Percentiles rank a stretch among this genome's conserved stretches.
Conservation (phyloP, 2,888 invertebrate species). For the Hipparchia semele region DNA sequence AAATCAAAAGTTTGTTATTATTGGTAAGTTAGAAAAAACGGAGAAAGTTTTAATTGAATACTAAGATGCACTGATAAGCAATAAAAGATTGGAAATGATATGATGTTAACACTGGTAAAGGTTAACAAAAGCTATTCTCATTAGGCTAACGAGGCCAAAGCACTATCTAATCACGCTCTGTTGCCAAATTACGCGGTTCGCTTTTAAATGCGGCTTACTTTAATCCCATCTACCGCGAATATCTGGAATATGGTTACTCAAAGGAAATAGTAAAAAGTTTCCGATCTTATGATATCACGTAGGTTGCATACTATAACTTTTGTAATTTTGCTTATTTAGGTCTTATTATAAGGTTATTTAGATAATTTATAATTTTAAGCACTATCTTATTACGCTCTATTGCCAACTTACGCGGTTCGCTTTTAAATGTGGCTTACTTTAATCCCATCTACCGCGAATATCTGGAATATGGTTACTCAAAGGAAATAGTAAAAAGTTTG, state of each 20-base stretch:
- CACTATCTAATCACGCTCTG: constrained; percentile 80
- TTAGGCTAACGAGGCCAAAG: constrained; percentile 76
- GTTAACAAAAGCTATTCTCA: constrained; percentile 73
- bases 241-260: constrained; percentile 47
- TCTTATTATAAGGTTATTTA: background rate
- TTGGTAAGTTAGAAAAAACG: background rate
- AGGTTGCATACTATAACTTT: background rate
- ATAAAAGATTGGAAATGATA: constrained; percentile 41
- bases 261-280: constrained; percentile 23
- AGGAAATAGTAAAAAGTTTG: constrained; percentile 10
- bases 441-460: constrained; percentile 61
- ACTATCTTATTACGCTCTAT: constrained; percentile 80
- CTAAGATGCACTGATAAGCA: constrained; percentile 12
- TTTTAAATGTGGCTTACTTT: constrained; percentile 77
- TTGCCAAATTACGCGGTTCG: constrained; percentile 79
- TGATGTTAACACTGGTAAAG: constrained; percentile 62
- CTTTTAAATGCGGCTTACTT: constrained; percentile 77
- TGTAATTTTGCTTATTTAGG: constrained; percentile 5
- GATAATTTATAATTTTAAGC: constrained; percentile 47
- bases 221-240: constrained; percentile 62
- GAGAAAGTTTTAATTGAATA: background rate
- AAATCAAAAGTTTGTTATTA: too few species aligned
- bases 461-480: constrained; percentile 46
- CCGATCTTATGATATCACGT: background rate
- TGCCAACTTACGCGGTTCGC: constrained; percentile 79